A percentile compares a stretch with the other conserved stretches of the same genome.
Evolutionary conservation across 37 sponge, comb jelly and placozoan genomes (phyloP).

Genomic region (Lycopodina hypogea): DNA sequence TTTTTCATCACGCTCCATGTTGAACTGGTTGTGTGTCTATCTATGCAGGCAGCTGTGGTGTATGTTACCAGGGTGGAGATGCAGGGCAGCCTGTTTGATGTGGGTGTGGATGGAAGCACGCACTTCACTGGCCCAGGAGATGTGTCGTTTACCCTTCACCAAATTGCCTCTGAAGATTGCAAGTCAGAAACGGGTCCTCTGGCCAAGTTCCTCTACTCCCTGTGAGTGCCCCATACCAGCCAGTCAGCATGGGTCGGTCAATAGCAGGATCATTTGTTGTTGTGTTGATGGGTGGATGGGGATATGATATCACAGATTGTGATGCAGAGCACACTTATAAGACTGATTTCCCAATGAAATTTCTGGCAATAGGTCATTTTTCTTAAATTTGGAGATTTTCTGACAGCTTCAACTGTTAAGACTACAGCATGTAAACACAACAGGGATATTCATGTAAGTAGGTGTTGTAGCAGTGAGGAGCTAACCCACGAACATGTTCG

Average conservation of each 20-base stretch:
- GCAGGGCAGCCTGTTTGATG: constrained; percentile 27
- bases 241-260: background rate
- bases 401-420: no score
- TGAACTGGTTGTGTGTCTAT: background rate
- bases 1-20: background rate
- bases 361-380: no score
- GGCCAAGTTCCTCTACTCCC: constrained; percentile 60
- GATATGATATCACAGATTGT: no score
- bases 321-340: no score
- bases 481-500: no score
- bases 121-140: constrained; percentile 39
- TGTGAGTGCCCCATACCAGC: constrained; percentile 28
- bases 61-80: constrained; percentile 52
- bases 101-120: constrained; percentile 57
- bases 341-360: no score
- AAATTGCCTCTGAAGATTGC: constrained; percentile 18
- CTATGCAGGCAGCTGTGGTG: constrained; percentile 53
- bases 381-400: no score
- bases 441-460: no score
- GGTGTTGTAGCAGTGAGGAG: no score
- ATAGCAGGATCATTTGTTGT: background rate
- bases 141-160: constrained; percentile 62
- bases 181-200: constrained; percentile 57
- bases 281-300: background rate
- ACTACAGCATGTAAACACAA: no score